Evolutionary conservation across 2,113 vertebrate genomes (phyloP).

Genomic region (Entosphenus tridentatus): DNA sequence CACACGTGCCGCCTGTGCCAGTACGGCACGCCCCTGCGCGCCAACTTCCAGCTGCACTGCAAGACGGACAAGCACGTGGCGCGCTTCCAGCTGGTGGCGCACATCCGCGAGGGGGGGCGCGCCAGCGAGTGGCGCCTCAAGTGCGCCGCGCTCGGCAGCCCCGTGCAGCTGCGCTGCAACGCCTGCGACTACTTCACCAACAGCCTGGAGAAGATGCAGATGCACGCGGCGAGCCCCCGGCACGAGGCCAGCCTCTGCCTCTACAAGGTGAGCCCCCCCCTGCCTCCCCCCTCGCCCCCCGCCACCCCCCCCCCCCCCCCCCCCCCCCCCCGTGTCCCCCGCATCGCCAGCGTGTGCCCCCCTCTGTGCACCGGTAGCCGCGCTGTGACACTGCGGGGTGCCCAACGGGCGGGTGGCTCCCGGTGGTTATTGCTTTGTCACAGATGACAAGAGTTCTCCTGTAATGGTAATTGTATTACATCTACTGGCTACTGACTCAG

Average conservation of each 20-base stretch:
- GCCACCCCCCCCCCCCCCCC: conserved; percentile 9
- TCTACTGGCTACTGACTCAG: too few relatives aligned
- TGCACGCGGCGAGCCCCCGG: conserved; percentile 79
- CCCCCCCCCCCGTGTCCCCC: background rate
- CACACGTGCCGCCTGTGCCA: conserved; percentile 94
- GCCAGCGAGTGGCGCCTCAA: conserved; percentile 94
- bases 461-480: too few relatives aligned
- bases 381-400: too few relatives aligned
- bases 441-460: too few relatives aligned
- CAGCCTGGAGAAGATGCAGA: conserved; percentile 83
- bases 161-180: conserved; percentile 88
- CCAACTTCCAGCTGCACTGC: conserved; percentile 97
- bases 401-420: too few relatives aligned
- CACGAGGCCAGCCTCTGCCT: conserved; percentile 93
- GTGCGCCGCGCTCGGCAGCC: conserved; percentile 89
- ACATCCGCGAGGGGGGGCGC: conserved; percentile 94
- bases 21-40: conserved; percentile 93
- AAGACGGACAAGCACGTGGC: conserved; percentile 97
- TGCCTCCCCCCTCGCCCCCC: conserved; percentile 15
- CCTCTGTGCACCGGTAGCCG: too few relatives aligned
- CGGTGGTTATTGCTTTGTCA: too few relatives aligned
- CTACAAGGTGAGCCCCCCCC: conserved; percentile 64
- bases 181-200: conserved; percentile 98
- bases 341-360: background rate
- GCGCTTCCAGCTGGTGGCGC: conserved; percentile 92